A percentile compares a stretch with the other conserved stretches of the same genome.
Evolutionary conservation across 2,113 vertebrate genomes (phyloP).

Genomic region (Loxodonta africana): DNA sequence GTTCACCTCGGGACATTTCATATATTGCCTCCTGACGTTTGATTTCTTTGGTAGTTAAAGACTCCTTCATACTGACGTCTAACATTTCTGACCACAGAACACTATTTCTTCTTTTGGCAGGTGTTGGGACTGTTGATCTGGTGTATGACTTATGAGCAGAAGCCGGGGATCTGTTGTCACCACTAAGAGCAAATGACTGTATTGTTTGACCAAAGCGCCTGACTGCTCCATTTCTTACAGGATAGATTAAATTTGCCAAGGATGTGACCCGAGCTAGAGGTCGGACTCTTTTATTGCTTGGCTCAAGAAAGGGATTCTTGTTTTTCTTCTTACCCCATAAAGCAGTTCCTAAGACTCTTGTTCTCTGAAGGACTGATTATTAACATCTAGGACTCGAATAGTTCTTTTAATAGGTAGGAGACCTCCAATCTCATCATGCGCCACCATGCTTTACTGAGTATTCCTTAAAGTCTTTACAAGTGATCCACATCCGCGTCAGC

Average conservation of each 20-base stretch:
- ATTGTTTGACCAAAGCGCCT: conserved; percentile 98
- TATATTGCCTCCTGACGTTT: conserved; percentile 99
- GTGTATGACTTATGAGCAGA: conserved; percentile 93
- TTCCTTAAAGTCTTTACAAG: conserved; percentile 58
- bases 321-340: background rate
- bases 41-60: conserved; percentile 97
- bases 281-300: conserved; percentile 97
- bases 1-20: too few species aligned
- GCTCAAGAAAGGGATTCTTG: conserved; percentile 86
- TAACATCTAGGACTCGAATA: conserved; percentile 95
- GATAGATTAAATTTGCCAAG: conserved; percentile 98
- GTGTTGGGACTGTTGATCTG: conserved; percentile 94
- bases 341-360: conserved; percentile 86
- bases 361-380: conserved; percentile 94
- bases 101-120: conserved; percentile 96
- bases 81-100: conserved; percentile 96
- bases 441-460: conserved; percentile 93
- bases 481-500: conserved; percentile 56
- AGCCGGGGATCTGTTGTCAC: conserved; percentile 93
- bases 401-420: conserved; percentile 97
- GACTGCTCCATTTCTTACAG: conserved; percentile 97
- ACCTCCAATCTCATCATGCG: conserved; percentile 96
- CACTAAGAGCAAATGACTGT: conserved; percentile 95
- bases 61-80: conserved; percentile 94
- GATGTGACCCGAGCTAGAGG: conserved; percentile 96